A percentile compares a stretch with the other conserved stretches of the same genome.
These are phyloP conservation scores for Amiota minor DNA, from an alignment of 2,888 invertebrate species.

Conservation along the genomic window DNA sequence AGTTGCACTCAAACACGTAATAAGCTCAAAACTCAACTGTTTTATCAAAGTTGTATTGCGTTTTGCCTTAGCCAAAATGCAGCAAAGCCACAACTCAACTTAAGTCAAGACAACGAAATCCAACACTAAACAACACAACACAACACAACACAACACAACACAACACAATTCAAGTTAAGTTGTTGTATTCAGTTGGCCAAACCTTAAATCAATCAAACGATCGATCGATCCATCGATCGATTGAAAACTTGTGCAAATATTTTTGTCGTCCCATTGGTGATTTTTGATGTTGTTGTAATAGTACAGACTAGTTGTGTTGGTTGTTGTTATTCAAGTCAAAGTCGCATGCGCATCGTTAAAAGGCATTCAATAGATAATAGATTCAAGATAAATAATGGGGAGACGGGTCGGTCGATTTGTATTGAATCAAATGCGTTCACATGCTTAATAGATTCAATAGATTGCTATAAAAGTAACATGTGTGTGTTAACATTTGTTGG, in stretches of 20 bases:
- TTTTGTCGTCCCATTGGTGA: not conserved
- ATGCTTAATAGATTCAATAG: not conserved
- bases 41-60: not conserved
- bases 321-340: not conserved
- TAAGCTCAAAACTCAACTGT: not conserved
- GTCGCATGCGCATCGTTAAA: constrained; percentile 23
- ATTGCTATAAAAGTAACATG: not conserved
- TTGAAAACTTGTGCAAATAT: constrained; percentile 24
- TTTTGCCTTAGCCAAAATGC: not conserved
- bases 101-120: not conserved
- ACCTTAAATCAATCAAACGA: constrained; percentile 29
- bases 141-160: not conserved
- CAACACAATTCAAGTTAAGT: not conserved
- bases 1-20: constrained; percentile 20
- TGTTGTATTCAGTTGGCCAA: constrained; percentile 23
- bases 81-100: not conserved
- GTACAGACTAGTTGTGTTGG: too few species aligned
- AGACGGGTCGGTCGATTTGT: not conserved
- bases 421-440: not conserved
- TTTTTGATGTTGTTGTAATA: not conserved
- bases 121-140: not conserved
- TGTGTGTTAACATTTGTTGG: too few species aligned
- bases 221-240: not conserved
- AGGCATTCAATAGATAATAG: not conserved
- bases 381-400: not conserved